Evolutionary conservation across 2,888 invertebrate species (phyloP), one percentile per base, ranked within the genome.

Genomic region (Ernsta delagoae): DNA sequence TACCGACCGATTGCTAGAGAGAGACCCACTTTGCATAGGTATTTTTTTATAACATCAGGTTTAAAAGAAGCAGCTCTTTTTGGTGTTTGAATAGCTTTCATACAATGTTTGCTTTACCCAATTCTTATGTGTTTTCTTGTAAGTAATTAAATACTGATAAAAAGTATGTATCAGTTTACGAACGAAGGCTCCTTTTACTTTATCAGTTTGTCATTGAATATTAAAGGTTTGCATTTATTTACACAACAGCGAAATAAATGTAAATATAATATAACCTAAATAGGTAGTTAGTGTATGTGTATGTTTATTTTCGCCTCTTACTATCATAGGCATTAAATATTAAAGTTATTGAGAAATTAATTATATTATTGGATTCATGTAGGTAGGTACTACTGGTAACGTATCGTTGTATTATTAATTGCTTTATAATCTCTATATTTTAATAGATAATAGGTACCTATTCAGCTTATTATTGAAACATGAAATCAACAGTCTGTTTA

Each of bases 401-500:
- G 24, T 24, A 24, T 24, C 8, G 9, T 43, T 43, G 9, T 9
- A 8, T 9, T 8, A 8, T 41, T 41, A 41, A 41, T 39, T 39
- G 8, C 24, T 41, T 41, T 3, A 6, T 41, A 9, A 41, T 41
- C 3, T 7, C 4, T 41, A 43, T 43, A 43, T 43, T 43, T 3
- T 24, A 24, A 24, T 24, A 24, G 24, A 24, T 24, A 24, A 24
- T 24, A 24, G 24, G 24, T 24, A 24, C 24, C 24, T 24, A 24
- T 24, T n/a, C n/a, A 41, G 41, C 7, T 9, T 41, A 41, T 41
- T 41, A 41, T 41, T 41, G 41, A 1, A 41, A 41, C 41, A 41
- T 9, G 3, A 41, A 41, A 9, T 41, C 41, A 41, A 7, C 16
- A 24, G 4, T 4, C 43, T 7, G 59, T 65, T 67, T 82, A 86